Evolutionary conservation across 2,113 vertebrate genomes (phyloP), one percentile per base, ranked within the genome.

Genomic region (Leptosomus discolor): DNA sequence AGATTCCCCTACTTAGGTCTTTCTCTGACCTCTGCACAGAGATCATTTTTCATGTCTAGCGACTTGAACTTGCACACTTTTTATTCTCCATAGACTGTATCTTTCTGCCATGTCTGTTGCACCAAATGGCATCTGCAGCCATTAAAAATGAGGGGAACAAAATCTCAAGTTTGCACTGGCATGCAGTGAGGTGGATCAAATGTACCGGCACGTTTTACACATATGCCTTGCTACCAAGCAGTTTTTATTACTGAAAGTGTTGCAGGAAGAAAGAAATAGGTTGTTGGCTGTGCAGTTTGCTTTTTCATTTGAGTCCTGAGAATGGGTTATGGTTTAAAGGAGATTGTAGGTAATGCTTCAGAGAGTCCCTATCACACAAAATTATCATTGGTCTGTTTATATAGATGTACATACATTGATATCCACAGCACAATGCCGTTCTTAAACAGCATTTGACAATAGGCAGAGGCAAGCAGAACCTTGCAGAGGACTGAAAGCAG

Each of bases 341-440:
- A 67, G 37, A 21, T 9, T 22, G 32, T 56, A 21, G 37, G 34
- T 39, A 41, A 87, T 50, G 20, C 22, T 21, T 20, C 21, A 24
- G 4, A 19, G 5, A 77, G 15, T 32, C 8, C 8, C 7, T 58
- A 5, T 23, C 0, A 0, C 3, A 6, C 36, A 73, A 90, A 85
- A 85, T 21, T 63, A 30, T 54, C 41, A 29, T 0, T 0, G 6
- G 7, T 63, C 17, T 78, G 26, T 63, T 61, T 53, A 20, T 26
- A 29, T 27, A 63, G 3, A 15, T 12, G 18, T 36, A 27, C 23
- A 26, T 16, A 7, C 22, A 30, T 15, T 22, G 9, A 53, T 22
- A 74, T 6, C 21, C 50, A 57, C 9, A 67, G 27, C 30, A 68
- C 8, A 51, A 19, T 22, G 14, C 21, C 23, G 56, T 54, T 81